A percentile compares a stretch with the other conserved stretches of the same genome.
Evolutionary conservation across 2,113 vertebrate species (phyloP).

Genomic region (Acanthisitta chloris): DNA sequence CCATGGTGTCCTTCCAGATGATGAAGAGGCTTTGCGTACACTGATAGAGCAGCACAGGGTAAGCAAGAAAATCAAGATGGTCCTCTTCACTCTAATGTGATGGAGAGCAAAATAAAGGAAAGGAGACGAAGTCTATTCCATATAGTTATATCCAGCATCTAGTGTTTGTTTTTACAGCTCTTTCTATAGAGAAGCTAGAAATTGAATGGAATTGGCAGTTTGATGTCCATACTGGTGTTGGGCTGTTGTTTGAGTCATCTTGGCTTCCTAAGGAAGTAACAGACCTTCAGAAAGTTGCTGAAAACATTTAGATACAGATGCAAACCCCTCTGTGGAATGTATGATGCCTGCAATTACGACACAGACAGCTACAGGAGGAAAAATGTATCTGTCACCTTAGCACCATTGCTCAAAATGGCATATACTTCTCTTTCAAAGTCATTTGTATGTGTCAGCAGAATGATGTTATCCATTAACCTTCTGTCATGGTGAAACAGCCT

Average conservation of each 20-base stretch:
- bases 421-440: neutral
- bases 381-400: neutral
- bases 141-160: neutral
- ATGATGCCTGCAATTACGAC: neutral
- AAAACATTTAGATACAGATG: neutral
- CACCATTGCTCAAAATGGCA: neutral
- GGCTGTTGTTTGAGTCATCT: neutral
- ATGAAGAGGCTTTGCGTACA: constrained; percentile 86
- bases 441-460: neutral
- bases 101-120: neutral
- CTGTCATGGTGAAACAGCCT: neutral
- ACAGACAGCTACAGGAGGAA: neutral
- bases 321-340: neutral
- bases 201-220: neutral
- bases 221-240: neutral
- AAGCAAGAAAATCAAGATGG: constrained; percentile 29
- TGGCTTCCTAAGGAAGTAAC: neutral
- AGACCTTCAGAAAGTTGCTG: neutral
- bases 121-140: neutral
- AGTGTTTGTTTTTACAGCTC: neutral
- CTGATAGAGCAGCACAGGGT: constrained; percentile 94
- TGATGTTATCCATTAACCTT: neutral
- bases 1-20: constrained; percentile 92
- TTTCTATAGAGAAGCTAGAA: neutral
- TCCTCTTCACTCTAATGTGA: neutral